Percentiles rank a stretch among this genome's conserved stretches.
Conservation (phyloP, 2,113 vertebrate genomes). For the Scatophagus argus region DNA sequence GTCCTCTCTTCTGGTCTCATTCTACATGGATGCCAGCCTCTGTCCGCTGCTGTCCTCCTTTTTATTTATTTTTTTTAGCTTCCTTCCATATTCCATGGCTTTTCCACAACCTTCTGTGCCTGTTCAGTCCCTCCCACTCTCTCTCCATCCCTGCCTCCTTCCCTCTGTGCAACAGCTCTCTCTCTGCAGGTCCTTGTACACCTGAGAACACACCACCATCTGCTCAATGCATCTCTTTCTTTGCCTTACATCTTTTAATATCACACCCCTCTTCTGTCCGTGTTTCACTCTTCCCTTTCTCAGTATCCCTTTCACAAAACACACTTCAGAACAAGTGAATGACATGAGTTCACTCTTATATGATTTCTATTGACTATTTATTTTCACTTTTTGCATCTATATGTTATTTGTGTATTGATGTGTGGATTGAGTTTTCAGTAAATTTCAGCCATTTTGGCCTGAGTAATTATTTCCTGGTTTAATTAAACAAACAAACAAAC, state of each 20-base stretch:
- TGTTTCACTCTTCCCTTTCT: not conserved
- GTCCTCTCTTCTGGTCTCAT: constrained; percentile 34
- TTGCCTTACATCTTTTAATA: constrained; percentile 38
- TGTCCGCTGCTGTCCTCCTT: constrained; percentile 8
- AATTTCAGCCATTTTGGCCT: not conserved
- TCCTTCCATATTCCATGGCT: constrained; percentile 19
- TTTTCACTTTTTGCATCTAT: not conserved
- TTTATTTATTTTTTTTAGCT: constrained; percentile 21
- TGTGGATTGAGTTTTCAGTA: not conserved
- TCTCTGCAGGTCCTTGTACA: constrained; percentile 71
- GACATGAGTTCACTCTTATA: not conserved
- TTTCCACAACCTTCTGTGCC: constrained; percentile 11
- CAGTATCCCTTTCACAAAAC: constrained; percentile 12
- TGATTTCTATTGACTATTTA: no score
- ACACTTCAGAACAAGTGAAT: constrained; percentile 1
- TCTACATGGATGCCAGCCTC: constrained; percentile 32
- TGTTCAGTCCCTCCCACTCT: constrained; percentile 52
- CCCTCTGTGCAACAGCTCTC: constrained; percentile 69
- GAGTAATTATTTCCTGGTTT: not conserved
- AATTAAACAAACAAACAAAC: no score
- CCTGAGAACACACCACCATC: constrained; percentile 71
- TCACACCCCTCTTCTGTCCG: constrained; percentile 9
- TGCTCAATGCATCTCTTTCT: constrained; percentile 55
- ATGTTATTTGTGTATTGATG: not conserved
- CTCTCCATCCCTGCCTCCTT: constrained; percentile 50